Evolutionary conservation across 2,888 invertebrate species (phyloP).

Genomic region (Acanthosepion lycidas): DNA sequence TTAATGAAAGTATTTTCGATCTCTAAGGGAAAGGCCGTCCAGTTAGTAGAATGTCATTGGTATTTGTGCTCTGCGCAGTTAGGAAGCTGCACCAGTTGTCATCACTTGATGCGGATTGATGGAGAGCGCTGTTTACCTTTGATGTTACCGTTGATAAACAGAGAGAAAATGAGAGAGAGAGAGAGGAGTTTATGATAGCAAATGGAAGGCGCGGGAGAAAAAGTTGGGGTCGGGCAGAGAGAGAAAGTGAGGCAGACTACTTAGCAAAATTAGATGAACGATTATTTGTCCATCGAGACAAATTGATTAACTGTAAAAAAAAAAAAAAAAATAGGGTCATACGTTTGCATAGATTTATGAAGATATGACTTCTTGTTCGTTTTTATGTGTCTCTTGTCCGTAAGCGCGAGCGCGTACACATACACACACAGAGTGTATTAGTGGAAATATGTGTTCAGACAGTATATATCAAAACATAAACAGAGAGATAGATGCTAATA

Average conservation of each 20-base stretch:
- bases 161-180: not conserved
- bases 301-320: not conserved
- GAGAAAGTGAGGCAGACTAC: not conserved
- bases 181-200: not conserved
- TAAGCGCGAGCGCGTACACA: too few relatives aligned
- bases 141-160: not conserved
- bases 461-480: too few relatives aligned
- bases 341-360: not conserved
- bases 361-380: too few relatives aligned
- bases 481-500: too few relatives aligned
- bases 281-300: not conserved
- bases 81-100: constrained; percentile 4
- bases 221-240: not conserved
- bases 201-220: not conserved
- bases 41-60: not conserved
- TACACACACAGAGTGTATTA: too few relatives aligned
- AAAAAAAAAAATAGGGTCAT: not conserved
- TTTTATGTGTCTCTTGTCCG: too few relatives aligned
- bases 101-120: not conserved
- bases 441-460: too few relatives aligned
- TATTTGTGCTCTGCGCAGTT: not conserved
- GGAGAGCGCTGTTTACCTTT: not conserved
- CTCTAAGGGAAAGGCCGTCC: not conserved
- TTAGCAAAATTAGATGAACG: constrained; percentile 18
- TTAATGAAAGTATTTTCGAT: not conserved